Evolutionary conservation across 2,113 vertebrate genomes (phyloP).

Genomic region (Polypterus bichir): DNA sequence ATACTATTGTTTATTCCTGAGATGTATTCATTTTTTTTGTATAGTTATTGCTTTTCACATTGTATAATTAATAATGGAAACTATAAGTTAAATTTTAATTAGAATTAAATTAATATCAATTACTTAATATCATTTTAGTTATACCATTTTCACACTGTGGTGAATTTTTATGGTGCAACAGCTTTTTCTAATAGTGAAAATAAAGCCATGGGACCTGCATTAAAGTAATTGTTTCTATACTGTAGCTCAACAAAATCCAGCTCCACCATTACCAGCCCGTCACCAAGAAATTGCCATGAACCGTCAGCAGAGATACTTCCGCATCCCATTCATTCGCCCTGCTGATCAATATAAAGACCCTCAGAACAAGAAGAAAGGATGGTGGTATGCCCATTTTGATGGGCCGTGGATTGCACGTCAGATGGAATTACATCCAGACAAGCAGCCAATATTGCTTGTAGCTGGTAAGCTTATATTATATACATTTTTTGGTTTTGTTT

Average conservation of each 20-base stretch:
- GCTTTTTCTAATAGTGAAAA: too few species aligned
- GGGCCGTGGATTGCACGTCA: conserved; percentile 92
- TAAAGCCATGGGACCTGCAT: too few species aligned
- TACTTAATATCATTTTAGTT: neutral
- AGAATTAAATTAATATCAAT: too few species aligned
- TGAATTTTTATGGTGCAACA: too few species aligned
- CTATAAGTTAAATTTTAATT: too few species aligned
- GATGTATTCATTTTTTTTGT: too few species aligned
- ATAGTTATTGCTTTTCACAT: too few species aligned
- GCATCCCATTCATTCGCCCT: conserved; percentile 90
- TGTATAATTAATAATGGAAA: too few species aligned
- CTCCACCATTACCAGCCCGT: conserved; percentile 55
- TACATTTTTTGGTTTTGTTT: too few species aligned
- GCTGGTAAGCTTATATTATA: conserved; percentile 58
- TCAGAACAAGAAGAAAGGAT: conserved; percentile 87
- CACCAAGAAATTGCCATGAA: conserved; percentile 71
- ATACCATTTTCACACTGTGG: too few species aligned
- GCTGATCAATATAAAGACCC: conserved; percentile 88
- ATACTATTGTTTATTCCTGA: too few species aligned
- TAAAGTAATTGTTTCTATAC: neutral
- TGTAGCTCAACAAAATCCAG: conserved; percentile 70
- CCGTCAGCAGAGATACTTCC: conserved; percentile 87
- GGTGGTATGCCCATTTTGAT: conserved; percentile 97
- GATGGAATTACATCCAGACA: conserved; percentile 95
- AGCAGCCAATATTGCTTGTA: conserved; percentile 86